Evolutionary conservation across 2,888 invertebrate species (phyloP), one percentile per base, ranked within the genome.

Genomic region (Dromius quadrimaculatus): DNA sequence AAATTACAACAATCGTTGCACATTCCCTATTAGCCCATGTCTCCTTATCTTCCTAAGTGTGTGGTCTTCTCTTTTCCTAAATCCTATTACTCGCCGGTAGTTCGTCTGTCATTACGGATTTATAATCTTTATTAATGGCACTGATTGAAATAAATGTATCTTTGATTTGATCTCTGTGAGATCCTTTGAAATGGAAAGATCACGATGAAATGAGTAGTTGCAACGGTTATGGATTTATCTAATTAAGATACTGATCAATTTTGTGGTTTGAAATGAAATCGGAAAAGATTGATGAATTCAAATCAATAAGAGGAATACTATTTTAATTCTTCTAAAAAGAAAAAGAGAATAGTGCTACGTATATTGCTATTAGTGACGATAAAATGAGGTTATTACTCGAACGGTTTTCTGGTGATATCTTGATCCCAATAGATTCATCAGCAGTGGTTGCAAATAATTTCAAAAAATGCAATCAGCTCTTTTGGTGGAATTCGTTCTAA

Each of bases 51-150:
- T 20, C 38, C 23, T 3, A 8, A 13, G 61, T 38, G 61, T 63
- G 63, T 63, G 63, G 41, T 41, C 43, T 59, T 19, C 19, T 20
- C 5, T 32, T 57, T 2, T 17, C 20, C 43, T 41, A 63, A 63
- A 45, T 63, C 6, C 11, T 19, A 63, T 63, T 63, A 63, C 23
- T 11, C 15, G 9, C 43, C 43, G 28, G 63, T 63, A 63, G 63
- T 63, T 28, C n/a, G 2, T 45, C 41, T 45, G 63, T 63, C 63
- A 63, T 63, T 63, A 63, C 17, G 22, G 45, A 13, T 63, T 63
- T 63, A 63, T 63, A 17, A 32, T 41, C 32, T 63, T 63, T 63
- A 63, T 63, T 63, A 63, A 63, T 63, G 63, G 45, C 41, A 15
- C n/a, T 41, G 41, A 34, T 15, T 41, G 3, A 19, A 8, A 8